Conservation (phyloP, 1,140 invertebrate species). For the Capitella teleta region DNA sequence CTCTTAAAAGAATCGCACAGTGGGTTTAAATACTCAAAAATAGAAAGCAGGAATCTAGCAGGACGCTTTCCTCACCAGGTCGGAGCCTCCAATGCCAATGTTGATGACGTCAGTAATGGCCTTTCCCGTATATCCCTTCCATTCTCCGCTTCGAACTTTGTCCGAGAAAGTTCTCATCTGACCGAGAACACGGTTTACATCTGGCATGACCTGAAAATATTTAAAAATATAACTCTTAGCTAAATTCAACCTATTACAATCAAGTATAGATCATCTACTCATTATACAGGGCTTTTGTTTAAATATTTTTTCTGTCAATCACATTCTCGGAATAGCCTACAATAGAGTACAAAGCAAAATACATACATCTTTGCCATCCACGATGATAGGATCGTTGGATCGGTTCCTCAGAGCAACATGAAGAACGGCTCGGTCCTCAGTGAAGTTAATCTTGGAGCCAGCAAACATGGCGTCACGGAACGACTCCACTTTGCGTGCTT, state of each 20-base stretch:
- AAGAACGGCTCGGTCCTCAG: conserved; percentile 88
- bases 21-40: too few species aligned
- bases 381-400: conserved; percentile 61
- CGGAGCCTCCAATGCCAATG: conserved; percentile 98
- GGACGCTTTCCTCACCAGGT: conserved; percentile 66
- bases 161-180: conserved; percentile 86
- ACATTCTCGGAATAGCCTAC: background rate
- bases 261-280: background rate
- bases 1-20: too few species aligned
- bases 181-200: conserved; percentile 76
- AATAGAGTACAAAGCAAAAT: background rate
- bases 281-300: too few species aligned
- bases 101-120: conserved; percentile 95
- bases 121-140: conserved; percentile 87
- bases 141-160: conserved; percentile 56
- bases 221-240: conserved; percentile 1
- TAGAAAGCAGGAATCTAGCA: too few species aligned
- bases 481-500: conserved; percentile 66
- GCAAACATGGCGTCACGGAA: conserved; percentile 86
- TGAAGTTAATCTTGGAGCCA: conserved; percentile 95
- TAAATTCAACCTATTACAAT: background rate
- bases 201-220: conserved; percentile 61
- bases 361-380: conserved; percentile 73
- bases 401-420: conserved; percentile 89
- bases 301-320: too few species aligned